Percentiles rank a stretch among this genome's conserved stretches.
phyloP scores from a whole-genome alignment of 1,140 invertebrate species.

The Amphibalanus amphitrite region DNA sequence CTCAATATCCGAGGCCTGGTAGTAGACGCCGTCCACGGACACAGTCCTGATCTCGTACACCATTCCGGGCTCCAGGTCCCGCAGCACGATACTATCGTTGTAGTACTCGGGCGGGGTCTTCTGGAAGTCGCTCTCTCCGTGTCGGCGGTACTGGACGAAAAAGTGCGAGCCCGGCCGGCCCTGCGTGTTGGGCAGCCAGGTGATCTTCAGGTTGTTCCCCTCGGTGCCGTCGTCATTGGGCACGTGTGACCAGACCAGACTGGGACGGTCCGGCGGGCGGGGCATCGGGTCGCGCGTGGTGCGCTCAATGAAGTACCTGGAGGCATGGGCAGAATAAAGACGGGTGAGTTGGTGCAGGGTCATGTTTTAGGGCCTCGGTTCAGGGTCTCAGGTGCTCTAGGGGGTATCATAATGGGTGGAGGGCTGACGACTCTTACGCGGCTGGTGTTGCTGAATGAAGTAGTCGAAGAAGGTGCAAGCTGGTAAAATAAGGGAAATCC shows the following conservation, averaged over 20 bases:
- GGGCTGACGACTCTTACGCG: too few relatives aligned
- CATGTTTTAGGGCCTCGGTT: too few relatives aligned
- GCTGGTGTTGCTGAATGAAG: too few relatives aligned
- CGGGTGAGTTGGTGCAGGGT: too few relatives aligned
- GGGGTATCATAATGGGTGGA: too few relatives aligned
- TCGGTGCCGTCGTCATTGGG: constrained; percentile 52
- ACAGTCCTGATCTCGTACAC: constrained; percentile 75
- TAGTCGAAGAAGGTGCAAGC: too few relatives aligned
- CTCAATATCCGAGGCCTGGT: constrained; percentile 47
- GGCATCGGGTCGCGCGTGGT: constrained; percentile 38
- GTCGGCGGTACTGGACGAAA: constrained; percentile 62
- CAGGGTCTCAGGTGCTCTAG: too few relatives aligned
- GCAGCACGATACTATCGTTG: constrained; percentile 53
- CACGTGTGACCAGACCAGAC: constrained; percentile 48
- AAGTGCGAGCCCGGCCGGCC: constrained; percentile 61
- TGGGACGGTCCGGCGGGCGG: constrained; percentile 51
- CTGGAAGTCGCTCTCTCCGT: constrained; percentile 47
- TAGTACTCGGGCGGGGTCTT: constrained; percentile 44
- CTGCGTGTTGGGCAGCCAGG: constrained; percentile 54
- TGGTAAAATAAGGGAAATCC: too few relatives aligned
- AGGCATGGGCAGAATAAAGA: constrained; percentile 1
- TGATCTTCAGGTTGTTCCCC: constrained; percentile 44
- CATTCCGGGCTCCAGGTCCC: constrained; percentile 62
- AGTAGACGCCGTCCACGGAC: constrained; percentile 69
- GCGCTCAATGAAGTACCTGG: constrained; percentile 58